Conservation (phyloP, 1,140 invertebrate genomes). For the Agraylea sexmaculata region DNA sequence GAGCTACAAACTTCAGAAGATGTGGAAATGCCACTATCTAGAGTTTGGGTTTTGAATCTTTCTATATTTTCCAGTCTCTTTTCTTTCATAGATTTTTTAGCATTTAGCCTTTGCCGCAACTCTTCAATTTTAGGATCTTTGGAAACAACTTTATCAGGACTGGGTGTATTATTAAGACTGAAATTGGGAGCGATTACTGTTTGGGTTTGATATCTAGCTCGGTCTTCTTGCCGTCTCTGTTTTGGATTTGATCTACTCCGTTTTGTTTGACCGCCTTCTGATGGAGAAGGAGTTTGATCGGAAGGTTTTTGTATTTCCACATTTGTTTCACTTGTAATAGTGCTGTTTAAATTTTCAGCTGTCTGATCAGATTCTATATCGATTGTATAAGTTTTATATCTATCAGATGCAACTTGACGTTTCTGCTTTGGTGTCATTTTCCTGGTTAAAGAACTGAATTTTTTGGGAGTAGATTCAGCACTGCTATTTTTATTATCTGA, state of each 20-base stretch:
- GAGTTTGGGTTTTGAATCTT: conserved; percentile 49
- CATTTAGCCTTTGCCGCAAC: conserved; percentile 35
- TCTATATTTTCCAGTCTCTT: conserved; percentile 47
- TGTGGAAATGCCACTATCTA: conserved; percentile 39
- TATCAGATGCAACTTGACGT: conserved; percentile 55
- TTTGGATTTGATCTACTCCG: conserved; percentile 46
- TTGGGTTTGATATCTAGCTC: conserved; percentile 57
- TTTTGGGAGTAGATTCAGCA: conserved; percentile 59
- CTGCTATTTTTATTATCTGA: conserved; percentile 46
- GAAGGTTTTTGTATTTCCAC: conserved; percentile 25
- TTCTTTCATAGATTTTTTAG: conserved; percentile 42
- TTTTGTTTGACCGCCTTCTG: conserved; percentile 25
- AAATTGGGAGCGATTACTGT: conserved; percentile 37
- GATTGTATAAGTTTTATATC: conserved; percentile 70
- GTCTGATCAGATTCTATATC: conserved; percentile 40
- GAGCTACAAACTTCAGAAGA: conserved; percentile 20
- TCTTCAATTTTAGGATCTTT: conserved; percentile 31
- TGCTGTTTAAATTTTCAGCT: conserved; percentile 19
- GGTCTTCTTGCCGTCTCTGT: conserved; percentile 53
- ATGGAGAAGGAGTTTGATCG: conserved; percentile 24
- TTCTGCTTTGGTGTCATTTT: conserved; percentile 64
- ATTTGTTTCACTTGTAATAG: conserved; percentile 14
- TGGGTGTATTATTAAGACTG: conserved; percentile 14
- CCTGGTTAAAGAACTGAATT: conserved; percentile 32
- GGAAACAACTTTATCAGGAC: conserved; percentile 15